Base-by-base conservation (phyloP, 2,113 vertebrate genomes). In the Solenodon paradoxus region DNA sequence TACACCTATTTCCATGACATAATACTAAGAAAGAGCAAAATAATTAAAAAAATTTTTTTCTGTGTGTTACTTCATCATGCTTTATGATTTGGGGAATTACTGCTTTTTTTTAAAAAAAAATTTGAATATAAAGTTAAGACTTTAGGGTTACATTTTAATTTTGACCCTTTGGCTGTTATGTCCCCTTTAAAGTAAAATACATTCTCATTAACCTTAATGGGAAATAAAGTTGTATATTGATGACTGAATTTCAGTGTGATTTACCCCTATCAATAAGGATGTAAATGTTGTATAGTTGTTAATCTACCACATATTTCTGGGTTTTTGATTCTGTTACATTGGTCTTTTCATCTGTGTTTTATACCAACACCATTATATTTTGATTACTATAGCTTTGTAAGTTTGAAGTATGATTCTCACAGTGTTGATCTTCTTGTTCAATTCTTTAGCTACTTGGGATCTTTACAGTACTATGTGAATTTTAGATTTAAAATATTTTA, bases 121-220 rank as follows among this genome's bases (percentile, higher is more conserved):
- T 81, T 95, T 80, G 66, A 74, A 90, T 94, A 12, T 94, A 49
- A 90, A 93, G 85, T 92, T n/a, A n/a, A n/a, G 88, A 94, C 63
- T 88, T 84, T 94, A 69, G 88, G 63, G 30, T 68, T 94, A 61
- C 77, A 79, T 17, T 94, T 86, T 95, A 86, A 57, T 68, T 95
- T 55, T 93, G 95, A 92, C 71, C 83, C 74, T 3, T 68, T 94
- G 92, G 78, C 69, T 61, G 77, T 13, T 55, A 2, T 83, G 42
- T 92, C 51, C 20, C 35, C 82, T 75, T 95, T 89, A 82, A 91
- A 88, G 90, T 92, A 96, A 96, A 95, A 95, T 90, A 80, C 24
- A 89, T 92, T 96, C 68, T 97, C 77, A 81, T 71, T 92, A 93
- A 47, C 51, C 59, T 63, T 45, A 57, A 71, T 92, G 69, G 89